Percentiles rank a stretch among this genome's conserved stretches.
Evolutionary conservation across 2,113 vertebrate genomes (phyloP).

Genomic region (Mola mola): DNA sequence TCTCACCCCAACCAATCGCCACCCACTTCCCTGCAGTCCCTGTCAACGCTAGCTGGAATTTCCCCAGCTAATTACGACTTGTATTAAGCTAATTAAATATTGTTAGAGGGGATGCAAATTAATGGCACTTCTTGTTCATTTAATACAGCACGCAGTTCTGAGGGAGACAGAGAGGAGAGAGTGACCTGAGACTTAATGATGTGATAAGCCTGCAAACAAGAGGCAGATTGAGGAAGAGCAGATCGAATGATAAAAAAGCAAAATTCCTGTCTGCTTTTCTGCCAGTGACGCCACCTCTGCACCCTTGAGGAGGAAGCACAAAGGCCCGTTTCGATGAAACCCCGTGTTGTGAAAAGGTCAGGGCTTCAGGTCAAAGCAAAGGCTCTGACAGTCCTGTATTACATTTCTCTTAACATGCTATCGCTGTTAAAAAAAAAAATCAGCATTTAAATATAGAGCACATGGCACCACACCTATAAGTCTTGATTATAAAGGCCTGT

Average conservation of each 20-base stretch:
- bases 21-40: slow-evolving; percentile 15
- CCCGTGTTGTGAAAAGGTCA: slow-evolving; percentile 43
- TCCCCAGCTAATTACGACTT: slow-evolving; percentile 77
- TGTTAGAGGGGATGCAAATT: slow-evolving; percentile 68
- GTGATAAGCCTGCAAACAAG: slow-evolving; percentile 42
- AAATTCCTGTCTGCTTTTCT: slow-evolving; percentile 31
- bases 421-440: slow-evolving; percentile 59
- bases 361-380: slow-evolving; percentile 48
- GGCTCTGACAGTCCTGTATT: slow-evolving; percentile 50
- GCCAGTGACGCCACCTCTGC: slow-evolving; percentile 26
- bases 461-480: slow-evolving; percentile 74
- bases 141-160: slow-evolving; percentile 20
- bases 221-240: slow-evolving; percentile 17
- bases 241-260: slow-evolving; percentile 6
- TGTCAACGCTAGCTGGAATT: slow-evolving; percentile 79
- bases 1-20: slow-evolving; percentile 7
- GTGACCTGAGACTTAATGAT: slow-evolving; percentile 4
- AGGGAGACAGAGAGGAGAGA: not conserved
- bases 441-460: slow-evolving; percentile 72
- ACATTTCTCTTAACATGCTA: slow-evolving; percentile 65
- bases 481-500: slow-evolving; percentile 71
- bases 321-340: slow-evolving; percentile 47
- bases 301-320: slow-evolving; percentile 35
- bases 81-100: slow-evolving; percentile 82
- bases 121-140: slow-evolving; percentile 75